Conservation (phyloP, 1,140 invertebrate genomes). For the Asbolus verrucosus region DNA sequence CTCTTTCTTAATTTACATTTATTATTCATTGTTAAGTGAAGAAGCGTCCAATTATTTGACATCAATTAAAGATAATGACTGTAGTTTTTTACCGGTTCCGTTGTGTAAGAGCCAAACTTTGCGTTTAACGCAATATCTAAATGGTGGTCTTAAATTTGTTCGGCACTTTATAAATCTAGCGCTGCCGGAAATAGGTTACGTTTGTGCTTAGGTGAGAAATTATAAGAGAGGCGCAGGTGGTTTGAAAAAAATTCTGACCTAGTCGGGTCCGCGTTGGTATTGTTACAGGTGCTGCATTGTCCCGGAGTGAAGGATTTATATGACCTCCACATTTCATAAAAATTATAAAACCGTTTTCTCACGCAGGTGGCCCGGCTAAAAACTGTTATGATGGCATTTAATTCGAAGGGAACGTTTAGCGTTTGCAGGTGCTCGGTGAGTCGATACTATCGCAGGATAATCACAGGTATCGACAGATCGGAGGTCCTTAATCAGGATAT, state of each 20-base stretch:
- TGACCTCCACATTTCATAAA: constrained; percentile 41
- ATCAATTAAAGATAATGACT: too few relatives aligned
- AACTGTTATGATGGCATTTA: constrained; percentile 36
- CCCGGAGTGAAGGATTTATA: constrained; percentile 40
- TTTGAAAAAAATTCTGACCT: constrained; percentile 38
- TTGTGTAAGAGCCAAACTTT: too few relatives aligned
- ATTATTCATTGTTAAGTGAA: too few relatives aligned
- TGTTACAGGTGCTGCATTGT: constrained; percentile 42
- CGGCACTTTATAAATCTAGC: constrained; percentile 25
- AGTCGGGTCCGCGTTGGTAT: constrained; percentile 32
- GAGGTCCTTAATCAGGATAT: too few relatives aligned
- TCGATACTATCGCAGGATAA: too few relatives aligned
- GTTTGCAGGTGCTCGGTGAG: constrained; percentile 20
- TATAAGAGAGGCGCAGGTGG: constrained; percentile 40
- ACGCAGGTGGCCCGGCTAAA: constrained; percentile 39
- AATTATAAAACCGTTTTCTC: constrained; percentile 47
- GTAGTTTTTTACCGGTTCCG: too few relatives aligned
- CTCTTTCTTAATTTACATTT: too few relatives aligned
- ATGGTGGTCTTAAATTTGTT: constrained; percentile 16
- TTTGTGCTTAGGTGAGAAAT: constrained; percentile 40
- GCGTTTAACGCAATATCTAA: too few relatives aligned
- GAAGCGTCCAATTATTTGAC: too few relatives aligned
- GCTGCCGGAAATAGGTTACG: constrained; percentile 23
- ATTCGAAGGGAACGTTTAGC: constrained; percentile 23
- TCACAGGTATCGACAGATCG: too few relatives aligned